These are phyloP conservation scores for Tribolium castaneum DNA, from an alignment of 1,140 invertebrate species.

Conservation along the genomic window DNA sequence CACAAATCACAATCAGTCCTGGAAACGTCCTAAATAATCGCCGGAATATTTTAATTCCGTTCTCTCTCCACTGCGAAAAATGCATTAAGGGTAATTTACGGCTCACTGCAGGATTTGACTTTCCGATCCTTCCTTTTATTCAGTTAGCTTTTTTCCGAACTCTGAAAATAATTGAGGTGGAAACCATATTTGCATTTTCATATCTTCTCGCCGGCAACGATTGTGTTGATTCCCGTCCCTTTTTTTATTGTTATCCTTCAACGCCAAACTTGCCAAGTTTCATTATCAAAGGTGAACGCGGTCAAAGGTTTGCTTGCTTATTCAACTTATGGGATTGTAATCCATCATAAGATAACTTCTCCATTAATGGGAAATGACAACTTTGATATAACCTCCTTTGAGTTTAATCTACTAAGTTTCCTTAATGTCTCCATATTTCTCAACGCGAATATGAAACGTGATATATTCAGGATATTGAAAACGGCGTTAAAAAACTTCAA, in stretches of 20 bases:
- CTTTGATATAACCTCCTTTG: slow-evolving; percentile 23
- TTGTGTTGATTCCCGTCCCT: neutral
- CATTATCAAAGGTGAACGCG: neutral
- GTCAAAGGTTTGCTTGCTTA: slow-evolving; percentile 23
- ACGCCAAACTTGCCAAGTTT: neutral
- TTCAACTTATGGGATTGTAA: slow-evolving; percentile 36
- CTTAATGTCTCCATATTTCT: slow-evolving; percentile 30
- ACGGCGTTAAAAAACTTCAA: slow-evolving; percentile 16
- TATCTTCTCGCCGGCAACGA: slow-evolving; percentile 35
- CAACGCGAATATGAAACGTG: slow-evolving; percentile 15
- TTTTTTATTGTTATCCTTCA: neutral
- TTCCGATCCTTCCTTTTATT: slow-evolving; percentile 43
- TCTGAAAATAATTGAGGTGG: slow-evolving; percentile 46
- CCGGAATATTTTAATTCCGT: slow-evolving; percentile 46
- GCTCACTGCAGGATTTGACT: slow-evolving; percentile 44
- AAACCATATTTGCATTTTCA: slow-evolving; percentile 47
- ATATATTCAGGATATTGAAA: slow-evolving; percentile 22
- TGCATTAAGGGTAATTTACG: slow-evolving; percentile 48
- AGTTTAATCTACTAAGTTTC: slow-evolving; percentile 34
- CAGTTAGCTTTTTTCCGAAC: slow-evolving; percentile 38
- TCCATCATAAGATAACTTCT: slow-evolving; percentile 40
- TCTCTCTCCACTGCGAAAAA: slow-evolving; percentile 38
- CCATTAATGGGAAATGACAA: slow-evolving; percentile 26
- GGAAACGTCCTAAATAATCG: slow-evolving; percentile 34
- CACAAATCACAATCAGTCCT: slow-evolving; percentile 44